A percentile compares a stretch with the other conserved stretches of the same genome.
These are phyloP conservation scores for Intellagama lesueurii DNA, from an alignment of 2,797 vertebrate species.

Conservation along the genomic window DNA sequence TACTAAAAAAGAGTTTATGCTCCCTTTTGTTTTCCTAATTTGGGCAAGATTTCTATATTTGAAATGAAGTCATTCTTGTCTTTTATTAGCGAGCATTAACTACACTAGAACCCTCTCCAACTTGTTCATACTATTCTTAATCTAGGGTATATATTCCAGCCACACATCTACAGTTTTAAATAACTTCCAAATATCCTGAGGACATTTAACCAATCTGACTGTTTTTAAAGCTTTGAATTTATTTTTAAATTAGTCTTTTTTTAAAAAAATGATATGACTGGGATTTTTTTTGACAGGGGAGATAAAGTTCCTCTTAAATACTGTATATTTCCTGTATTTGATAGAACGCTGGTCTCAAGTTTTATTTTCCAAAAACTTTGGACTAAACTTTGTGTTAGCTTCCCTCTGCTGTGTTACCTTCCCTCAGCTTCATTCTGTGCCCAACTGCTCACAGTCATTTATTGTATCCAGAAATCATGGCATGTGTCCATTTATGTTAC, in stretches of 20 bases:
- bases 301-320: no score
- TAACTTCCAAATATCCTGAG: background rate
- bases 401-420: no score
- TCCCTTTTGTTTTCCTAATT: background rate
- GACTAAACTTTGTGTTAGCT: no score
- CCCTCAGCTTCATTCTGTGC: no score
- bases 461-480: no score
- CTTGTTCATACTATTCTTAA: background rate
- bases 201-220: background rate
- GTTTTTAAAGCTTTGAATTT: background rate
- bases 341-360: no score
- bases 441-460: no score
- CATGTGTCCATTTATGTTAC: no score
- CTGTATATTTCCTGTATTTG: no score
- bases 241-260: background rate
- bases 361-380: no score
- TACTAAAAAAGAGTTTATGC: background rate
- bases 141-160: background rate
- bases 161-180: background rate
- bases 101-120: background rate
- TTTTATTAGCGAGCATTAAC: background rate
- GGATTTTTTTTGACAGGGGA: no score
- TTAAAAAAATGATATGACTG: background rate
- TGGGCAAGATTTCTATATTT: background rate
- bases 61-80: background rate